Base-by-base conservation (phyloP, 1,140 invertebrate species). In the Drosophila bipectinata region DNA sequence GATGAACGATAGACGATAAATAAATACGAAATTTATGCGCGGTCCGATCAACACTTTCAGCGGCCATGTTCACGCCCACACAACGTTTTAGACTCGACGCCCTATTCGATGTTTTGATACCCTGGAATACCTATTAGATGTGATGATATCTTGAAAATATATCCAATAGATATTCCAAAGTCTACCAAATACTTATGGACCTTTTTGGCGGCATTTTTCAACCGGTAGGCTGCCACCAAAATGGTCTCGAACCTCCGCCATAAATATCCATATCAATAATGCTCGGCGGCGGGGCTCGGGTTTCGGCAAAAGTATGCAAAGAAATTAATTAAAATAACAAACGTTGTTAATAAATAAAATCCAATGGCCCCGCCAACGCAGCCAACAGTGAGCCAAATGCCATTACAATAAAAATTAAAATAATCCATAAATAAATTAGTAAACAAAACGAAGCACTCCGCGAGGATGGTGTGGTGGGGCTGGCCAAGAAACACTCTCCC, bases 281-380 rank as follows among this genome's bases (percentile, higher is more conserved):
- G 18, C 15, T 21, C 30, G 45, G 64, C 47, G 53, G 28, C 53
- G 18, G 34, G 28, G 3, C n/a, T 73, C 66, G 64, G 61, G 63
- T 69, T 26, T 57, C 59, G 68, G 41, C 73, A 63, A 59, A 75
- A 69, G 69, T 72, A 56, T 59, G 75, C 47, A 53, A 32, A 58
- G 75, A 71, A 84, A 87, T 72, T 85, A 87, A 85, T 85, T 85
- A 87, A 85, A 85, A 85, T 87, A 81, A 85, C 82, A 85, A 87
- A 82, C 78, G 74, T 44, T 81, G 51, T 51, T 68, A 77, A 77
- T 77, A 85, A 77, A 81, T 81, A 75, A 61, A 78, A 75, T 58
- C 48, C 57, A 73, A 66, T 54, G 53, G 30, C 41, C 45, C 72
- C 77, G 73, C 58, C 79, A 81, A 69, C 59, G 59, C 57, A 44